Conservation (phyloP, 1,140 invertebrate species). For the Megathymus violae region DNA sequence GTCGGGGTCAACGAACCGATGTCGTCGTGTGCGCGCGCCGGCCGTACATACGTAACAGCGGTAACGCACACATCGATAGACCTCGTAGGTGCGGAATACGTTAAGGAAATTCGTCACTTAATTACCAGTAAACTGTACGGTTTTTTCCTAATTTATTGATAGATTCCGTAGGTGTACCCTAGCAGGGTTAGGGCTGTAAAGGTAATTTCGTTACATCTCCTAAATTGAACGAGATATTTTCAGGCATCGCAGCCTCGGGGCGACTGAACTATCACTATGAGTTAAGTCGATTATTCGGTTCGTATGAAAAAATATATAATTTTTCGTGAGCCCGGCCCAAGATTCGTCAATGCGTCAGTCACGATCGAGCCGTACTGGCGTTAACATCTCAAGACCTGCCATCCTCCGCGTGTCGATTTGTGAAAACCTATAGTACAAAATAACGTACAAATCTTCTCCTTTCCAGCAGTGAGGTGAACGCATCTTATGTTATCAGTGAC, state of each 20-base stretch:
- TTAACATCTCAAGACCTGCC: slow-evolving; percentile 63
- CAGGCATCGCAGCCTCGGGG: slow-evolving; percentile 49
- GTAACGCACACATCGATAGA: slow-evolving; percentile 59
- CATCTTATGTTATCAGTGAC: slow-evolving; percentile 61
- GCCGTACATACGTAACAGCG: slow-evolving; percentile 46
- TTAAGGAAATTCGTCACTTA: slow-evolving; percentile 66
- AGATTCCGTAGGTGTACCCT: slow-evolving; percentile 34
- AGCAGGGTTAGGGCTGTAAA: slow-evolving; percentile 14
- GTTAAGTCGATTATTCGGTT: slow-evolving; percentile 77
- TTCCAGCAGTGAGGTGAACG: slow-evolving; percentile 70
- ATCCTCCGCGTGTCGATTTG: slow-evolving; percentile 69
- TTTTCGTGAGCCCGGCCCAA: slow-evolving; percentile 75
- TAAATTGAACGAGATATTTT: slow-evolving; percentile 49
- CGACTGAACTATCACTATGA: slow-evolving; percentile 79
- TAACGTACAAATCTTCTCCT: slow-evolving; percentile 78
- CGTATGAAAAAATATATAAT: slow-evolving; percentile 79
- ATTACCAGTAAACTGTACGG: slow-evolving; percentile 58
- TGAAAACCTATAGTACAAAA: slow-evolving; percentile 81
- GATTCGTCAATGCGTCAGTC: slow-evolving; percentile 80
- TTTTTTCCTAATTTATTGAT: slow-evolving; percentile 47
- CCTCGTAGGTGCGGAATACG: slow-evolving; percentile 44
- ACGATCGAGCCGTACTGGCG: slow-evolving; percentile 65
- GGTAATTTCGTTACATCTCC: slow-evolving; percentile 47
- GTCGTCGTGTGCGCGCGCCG: slow-evolving; percentile 66
- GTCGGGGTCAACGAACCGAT: slow-evolving; percentile 72